Conservation (phyloP, 92 coral and sea anemone species). For the Meandrina meandrites region DNA sequence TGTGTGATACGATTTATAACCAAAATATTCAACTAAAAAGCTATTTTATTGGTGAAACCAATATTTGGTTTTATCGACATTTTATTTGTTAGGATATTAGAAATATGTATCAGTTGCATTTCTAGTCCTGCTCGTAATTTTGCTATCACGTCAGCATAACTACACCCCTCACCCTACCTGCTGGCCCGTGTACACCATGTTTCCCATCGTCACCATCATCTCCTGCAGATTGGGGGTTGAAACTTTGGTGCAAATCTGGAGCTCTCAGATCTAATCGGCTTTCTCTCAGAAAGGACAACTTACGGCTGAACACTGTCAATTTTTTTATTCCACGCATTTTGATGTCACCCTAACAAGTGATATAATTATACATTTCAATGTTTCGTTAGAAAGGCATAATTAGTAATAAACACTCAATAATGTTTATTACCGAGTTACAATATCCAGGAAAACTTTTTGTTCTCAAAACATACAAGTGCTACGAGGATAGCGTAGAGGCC, state of each 20-base stretch:
- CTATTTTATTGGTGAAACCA: not conserved
- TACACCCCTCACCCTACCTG: not conserved
- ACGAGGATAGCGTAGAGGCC: no score
- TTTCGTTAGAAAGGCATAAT: no score
- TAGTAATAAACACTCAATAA: no score
- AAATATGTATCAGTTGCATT: not conserved
- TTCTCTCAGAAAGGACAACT: conserved; percentile 14
- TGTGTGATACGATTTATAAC: no score
- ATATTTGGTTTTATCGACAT: no score
- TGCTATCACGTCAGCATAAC: not conserved
- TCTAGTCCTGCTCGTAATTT: not conserved
- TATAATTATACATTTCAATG: no score
- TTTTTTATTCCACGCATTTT: conserved; percentile 39
- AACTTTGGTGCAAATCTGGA: conserved; percentile 18
- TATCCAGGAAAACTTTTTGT: no score
- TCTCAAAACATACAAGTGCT: no score
- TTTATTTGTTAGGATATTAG: not conserved
- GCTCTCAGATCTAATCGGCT: conserved; percentile 43
- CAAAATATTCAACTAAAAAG: not conserved
- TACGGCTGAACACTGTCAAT: conserved; percentile 41
- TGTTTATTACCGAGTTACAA: no score
- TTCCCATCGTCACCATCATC: conserved; percentile 43
- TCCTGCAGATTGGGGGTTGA: not conserved
- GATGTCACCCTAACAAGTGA: conserved; percentile 22
- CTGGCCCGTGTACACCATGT: conserved; percentile 35